Base-by-base conservation (phyloP, 2,888 invertebrate genomes). In the Tachina grossa region DNA sequence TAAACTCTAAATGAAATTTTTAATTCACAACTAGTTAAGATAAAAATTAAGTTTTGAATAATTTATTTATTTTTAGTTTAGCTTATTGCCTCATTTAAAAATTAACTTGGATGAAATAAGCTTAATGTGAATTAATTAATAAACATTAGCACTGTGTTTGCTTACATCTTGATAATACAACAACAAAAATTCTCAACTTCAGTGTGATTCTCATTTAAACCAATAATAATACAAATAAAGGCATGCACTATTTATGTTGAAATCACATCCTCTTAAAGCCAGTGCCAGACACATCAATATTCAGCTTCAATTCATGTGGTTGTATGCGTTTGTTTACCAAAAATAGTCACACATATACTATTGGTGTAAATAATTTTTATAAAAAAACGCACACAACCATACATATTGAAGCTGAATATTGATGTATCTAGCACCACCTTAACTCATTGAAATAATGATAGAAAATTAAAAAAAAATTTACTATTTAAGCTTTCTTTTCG, bases 151-250 rank as follows among this genome's bases (percentile, higher is more conserved):
- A 31, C 4, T 3, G 13, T 11, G 4, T 22, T 55, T 55, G 22
- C 69, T 69, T 43, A 39, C 22, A 63, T 69, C 22, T 63, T 51
- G 69, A 14, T 16, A 47, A 68, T 51, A 31, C 65, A 65, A 55
- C 16, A 61, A 69, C 55, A 65, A 47, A 22, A 11, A 51, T 59
- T 69, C 65, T 80, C 57, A 74, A 47, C 74, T 80, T 66, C 66
- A 66, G n/a, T 74, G 57, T 59, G 57, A 74, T 59, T 45, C 11
- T 57, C 41, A 51, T 51, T 51, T 11, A 49, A 66, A 19, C 66
- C 31, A 16, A 51, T 41, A 53, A 53, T 10, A 61, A 39, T 39
- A 19, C 39, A 61, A 11, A 61, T 8, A 41, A 16, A 41, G 16
- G 16, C 43, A 61, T 5, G 31, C 31, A 31, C 31, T 31, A 16